A percentile compares a stretch with the other conserved stretches of the same genome.
These are phyloP conservation scores for Catharus minimus DNA, from an alignment of 2,113 vertebrate genomes.

Conservation along the genomic window DNA sequence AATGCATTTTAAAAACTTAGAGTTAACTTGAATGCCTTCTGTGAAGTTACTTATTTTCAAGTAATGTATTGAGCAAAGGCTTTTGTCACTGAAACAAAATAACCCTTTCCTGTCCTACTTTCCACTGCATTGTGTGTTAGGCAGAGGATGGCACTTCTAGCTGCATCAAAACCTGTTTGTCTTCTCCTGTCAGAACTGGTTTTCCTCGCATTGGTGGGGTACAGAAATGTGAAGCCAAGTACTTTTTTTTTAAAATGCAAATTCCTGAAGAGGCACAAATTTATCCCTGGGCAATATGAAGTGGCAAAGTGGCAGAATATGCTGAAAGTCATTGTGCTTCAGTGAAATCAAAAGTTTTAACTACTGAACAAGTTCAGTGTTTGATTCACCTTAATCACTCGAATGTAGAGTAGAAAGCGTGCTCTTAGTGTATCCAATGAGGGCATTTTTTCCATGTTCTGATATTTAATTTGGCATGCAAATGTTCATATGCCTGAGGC, in stretches of 20 bases:
- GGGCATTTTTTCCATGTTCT: background rate
- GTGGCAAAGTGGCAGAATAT: background rate
- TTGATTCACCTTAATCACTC: background rate
- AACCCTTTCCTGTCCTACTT: background rate
- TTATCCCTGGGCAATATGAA: background rate
- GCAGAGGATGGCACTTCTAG: background rate
- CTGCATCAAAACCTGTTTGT: background rate
- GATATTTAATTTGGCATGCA: constrained; percentile 25
- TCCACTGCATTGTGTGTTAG: background rate
- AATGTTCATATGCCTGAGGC: background rate
- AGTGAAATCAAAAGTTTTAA: background rate
- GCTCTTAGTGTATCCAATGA: background rate
- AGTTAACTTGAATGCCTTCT: background rate
- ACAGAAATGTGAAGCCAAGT: background rate
- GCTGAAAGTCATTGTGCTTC: background rate
- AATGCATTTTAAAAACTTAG: background rate
- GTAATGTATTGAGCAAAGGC: background rate
- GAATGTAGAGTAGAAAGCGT: background rate
- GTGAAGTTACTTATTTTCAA: background rate
- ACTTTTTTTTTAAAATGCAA: background rate
- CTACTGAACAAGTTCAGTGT: background rate
- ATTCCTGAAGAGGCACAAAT: background rate
- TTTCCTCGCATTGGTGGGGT: background rate
- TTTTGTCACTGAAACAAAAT: background rate
- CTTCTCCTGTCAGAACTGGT: background rate